These are phyloP conservation scores for Lasioglossum calceatum DNA, from an alignment of 2,888 invertebrate genomes.

Conservation along the genomic window DNA sequence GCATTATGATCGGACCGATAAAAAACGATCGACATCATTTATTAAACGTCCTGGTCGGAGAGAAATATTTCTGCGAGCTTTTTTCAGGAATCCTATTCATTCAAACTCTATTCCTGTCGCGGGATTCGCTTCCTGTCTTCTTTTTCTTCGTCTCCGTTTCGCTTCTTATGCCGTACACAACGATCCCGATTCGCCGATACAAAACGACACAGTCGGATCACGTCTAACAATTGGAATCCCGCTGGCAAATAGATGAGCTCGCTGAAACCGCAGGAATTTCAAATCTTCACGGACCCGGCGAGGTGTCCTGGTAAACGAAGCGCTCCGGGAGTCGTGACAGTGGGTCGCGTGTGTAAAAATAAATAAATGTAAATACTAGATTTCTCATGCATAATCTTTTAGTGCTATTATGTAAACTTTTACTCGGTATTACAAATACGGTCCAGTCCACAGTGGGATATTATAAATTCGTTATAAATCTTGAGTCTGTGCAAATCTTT, in stretches of 20 bases:
- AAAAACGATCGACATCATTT: not conserved
- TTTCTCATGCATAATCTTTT: not conserved
- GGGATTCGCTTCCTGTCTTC: not conserved
- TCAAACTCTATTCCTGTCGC: constrained; percentile 3
- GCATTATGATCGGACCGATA: not conserved
- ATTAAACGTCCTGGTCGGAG: not conserved
- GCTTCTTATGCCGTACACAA: constrained; percentile 43
- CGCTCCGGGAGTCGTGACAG: not conserved
- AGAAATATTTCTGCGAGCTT: not conserved
- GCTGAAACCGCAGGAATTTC: constrained; percentile 47
- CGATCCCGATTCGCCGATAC: constrained; percentile 54
- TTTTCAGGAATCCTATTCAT: not conserved
- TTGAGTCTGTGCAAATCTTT: too few relatives aligned
- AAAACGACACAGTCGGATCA: constrained; percentile 49
- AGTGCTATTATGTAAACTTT: too few relatives aligned
- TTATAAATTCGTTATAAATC: too few relatives aligned
- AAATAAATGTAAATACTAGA: not conserved
- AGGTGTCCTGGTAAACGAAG: not conserved
- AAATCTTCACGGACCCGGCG: constrained; percentile 1
- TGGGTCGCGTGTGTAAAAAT: not conserved
- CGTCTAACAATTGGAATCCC: constrained; percentile 58
- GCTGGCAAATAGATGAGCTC: constrained; percentile 55
- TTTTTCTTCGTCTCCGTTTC: not conserved
- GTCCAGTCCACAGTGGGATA: too few relatives aligned
- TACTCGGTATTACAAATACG: too few relatives aligned